A percentile compares a stretch with the other conserved stretches of the same genome.
These are phyloP conservation scores for Leptopilina boulardi DNA, from an alignment of 1,140 invertebrate genomes.

Conservation along the genomic window DNA sequence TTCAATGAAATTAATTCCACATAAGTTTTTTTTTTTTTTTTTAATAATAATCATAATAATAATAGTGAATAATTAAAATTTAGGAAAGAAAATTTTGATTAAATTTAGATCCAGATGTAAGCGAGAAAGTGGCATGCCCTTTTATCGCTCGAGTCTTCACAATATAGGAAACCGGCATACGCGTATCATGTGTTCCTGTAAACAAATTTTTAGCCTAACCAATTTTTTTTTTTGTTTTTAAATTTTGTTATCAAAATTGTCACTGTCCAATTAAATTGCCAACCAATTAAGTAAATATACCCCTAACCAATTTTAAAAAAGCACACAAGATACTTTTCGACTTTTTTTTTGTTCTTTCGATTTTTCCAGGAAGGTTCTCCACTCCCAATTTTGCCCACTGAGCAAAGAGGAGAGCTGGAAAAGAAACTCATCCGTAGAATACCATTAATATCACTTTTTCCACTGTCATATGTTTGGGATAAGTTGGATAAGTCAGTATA, in stretches of 20 bases:
- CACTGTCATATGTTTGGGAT: slow-evolving; percentile 60
- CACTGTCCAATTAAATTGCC: slow-evolving; percentile 70
- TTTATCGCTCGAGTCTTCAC: slow-evolving; percentile 76
- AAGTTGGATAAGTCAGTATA: slow-evolving; percentile 67
- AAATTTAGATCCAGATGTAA: slow-evolving; percentile 65
- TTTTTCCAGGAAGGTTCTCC: slow-evolving; percentile 73
- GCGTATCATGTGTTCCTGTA: slow-evolving; percentile 71
- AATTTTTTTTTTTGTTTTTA: slow-evolving; percentile 66
- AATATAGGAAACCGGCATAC: slow-evolving; percentile 75
- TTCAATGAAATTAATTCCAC: slow-evolving; percentile 61
- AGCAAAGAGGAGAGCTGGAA: slow-evolving; percentile 93
- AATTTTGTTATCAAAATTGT: slow-evolving; percentile 76
- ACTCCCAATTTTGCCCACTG: slow-evolving; percentile 82
- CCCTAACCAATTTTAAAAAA: slow-evolving; percentile 71
- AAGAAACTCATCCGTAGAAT: slow-evolving; percentile 77
- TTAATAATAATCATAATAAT: slow-evolving; percentile 25
- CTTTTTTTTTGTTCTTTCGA: slow-evolving; percentile 46
- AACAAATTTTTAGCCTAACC: slow-evolving; percentile 74
- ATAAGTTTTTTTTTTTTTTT: slow-evolving; percentile 51
- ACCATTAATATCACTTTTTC: slow-evolving; percentile 67
- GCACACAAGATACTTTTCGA: slow-evolving; percentile 59
- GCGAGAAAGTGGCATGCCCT: slow-evolving; percentile 74
- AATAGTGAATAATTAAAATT: slow-evolving; percentile 55
- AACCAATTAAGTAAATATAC: slow-evolving; percentile 71
- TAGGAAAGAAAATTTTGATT: slow-evolving; percentile 59